Percentiles rank a stretch among this genome's conserved stretches.
Conservation (phyloP, 2,113 vertebrate species). For the human (Homo sapiens) region DNA sequence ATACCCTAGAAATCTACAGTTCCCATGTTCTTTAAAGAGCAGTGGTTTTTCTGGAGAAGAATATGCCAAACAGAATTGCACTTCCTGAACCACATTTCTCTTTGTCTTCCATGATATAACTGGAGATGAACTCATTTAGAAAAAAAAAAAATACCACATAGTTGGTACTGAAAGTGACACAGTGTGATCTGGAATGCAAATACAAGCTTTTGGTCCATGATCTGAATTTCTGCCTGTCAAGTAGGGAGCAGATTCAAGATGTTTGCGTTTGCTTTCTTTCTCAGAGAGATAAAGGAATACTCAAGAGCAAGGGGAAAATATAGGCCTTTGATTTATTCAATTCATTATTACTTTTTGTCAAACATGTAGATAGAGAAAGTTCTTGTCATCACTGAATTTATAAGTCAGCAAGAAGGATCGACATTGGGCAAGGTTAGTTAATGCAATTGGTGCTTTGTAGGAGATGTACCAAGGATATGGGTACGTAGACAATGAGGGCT, state of each 20-base stretch:
- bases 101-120: background rate
- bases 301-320: background rate
- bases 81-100: background rate
- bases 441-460: background rate
- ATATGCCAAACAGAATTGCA: background rate
- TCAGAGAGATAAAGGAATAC: background rate
- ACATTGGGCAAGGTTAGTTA: background rate
- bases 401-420: background rate
- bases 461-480: background rate
- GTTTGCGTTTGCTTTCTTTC: background rate
- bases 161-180: background rate
- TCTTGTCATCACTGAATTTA: background rate
- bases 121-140: background rate
- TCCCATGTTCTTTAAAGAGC: background rate
- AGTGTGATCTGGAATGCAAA: background rate
- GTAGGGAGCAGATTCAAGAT: background rate
- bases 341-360: background rate
- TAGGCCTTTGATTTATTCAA: background rate
- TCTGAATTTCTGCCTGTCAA: background rate
- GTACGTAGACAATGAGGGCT: background rate
- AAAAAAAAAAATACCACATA: background rate
- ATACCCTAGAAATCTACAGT: background rate
- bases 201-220: background rate
- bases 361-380: background rate
- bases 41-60: background rate